phyloP scores from a whole-genome alignment of 2,888 invertebrate species.

The Stramonita haemastoma region DNA sequence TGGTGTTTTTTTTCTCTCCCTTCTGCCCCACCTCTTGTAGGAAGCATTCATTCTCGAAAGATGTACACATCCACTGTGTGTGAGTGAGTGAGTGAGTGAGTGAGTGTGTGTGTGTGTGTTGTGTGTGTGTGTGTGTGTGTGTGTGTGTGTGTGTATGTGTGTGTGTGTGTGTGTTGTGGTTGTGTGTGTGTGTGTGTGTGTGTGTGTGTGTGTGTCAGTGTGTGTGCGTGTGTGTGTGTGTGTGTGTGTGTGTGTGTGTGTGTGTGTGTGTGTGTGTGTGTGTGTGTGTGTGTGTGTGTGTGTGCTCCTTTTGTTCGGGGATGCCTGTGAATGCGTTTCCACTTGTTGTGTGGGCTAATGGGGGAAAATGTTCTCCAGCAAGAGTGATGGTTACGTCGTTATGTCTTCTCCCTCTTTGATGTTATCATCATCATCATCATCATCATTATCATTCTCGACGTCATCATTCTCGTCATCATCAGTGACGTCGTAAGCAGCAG shows the following conservation, averaged over 20 bases:
- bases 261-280: background rate
- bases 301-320: no score
- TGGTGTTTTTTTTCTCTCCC: background rate
- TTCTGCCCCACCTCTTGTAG: no score
- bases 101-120: constrained; percentile 7
- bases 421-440: no score
- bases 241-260: background rate
- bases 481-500: no score
- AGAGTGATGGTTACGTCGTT: no score
- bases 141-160: background rate
- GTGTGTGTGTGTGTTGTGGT: background rate
- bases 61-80: background rate
- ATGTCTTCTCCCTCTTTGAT: no score
- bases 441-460: no score
- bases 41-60: no score
- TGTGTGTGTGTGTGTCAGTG: background rate
- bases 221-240: background rate
- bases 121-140: constrained; percentile 2
- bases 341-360: no score
- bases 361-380: no score
- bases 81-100: background rate
- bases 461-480: no score
- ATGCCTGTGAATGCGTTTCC: no score
- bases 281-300: background rate
- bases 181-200: constrained; percentile 2